Evolutionary conservation across 64 coral and sea anemone genomes (phyloP).

Genomic region (Pocillopora damicornis): DNA sequence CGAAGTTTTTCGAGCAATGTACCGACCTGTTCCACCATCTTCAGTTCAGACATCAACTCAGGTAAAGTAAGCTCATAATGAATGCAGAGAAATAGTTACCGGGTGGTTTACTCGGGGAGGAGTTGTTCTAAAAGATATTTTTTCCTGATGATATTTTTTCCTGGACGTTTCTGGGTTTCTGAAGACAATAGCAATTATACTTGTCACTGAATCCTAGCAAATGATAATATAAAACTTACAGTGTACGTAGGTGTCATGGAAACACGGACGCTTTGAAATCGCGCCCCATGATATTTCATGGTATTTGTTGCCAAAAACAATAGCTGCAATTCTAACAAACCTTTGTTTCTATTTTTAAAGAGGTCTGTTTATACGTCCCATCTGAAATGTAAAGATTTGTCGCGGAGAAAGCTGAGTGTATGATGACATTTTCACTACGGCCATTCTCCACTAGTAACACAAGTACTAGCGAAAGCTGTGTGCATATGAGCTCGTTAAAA

Average conservation of each 20-base stretch:
- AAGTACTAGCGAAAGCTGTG: too few relatives aligned
- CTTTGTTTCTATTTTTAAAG: too few relatives aligned
- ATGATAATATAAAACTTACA: background rate
- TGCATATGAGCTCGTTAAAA: too few relatives aligned
- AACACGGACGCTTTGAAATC: background rate
- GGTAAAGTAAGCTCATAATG: slow-evolving; percentile 15
- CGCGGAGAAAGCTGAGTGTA: too few relatives aligned
- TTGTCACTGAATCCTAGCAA: background rate
- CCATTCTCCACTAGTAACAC: too few relatives aligned
- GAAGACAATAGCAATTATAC: background rate
- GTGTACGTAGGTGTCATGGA: slow-evolving; percentile 11
- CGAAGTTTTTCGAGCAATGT: slow-evolving; percentile 81
- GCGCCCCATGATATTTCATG: too few relatives aligned
- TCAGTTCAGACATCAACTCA: slow-evolving; percentile 10
- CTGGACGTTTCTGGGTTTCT: background rate
- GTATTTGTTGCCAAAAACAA: too few relatives aligned
- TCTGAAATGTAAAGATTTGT: too few relatives aligned
- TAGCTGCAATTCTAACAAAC: too few relatives aligned
- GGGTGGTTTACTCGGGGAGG: background rate
- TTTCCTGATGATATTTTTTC: background rate
- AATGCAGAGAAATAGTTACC: background rate
- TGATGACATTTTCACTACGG: too few relatives aligned
- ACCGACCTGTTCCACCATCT: slow-evolving; percentile 51
- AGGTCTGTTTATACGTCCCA: too few relatives aligned
- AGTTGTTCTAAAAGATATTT: background rate